Evolutionary conservation across 2,797 vertebrate species (phyloP).

Genomic region (Enteromius radiatus): DNA sequence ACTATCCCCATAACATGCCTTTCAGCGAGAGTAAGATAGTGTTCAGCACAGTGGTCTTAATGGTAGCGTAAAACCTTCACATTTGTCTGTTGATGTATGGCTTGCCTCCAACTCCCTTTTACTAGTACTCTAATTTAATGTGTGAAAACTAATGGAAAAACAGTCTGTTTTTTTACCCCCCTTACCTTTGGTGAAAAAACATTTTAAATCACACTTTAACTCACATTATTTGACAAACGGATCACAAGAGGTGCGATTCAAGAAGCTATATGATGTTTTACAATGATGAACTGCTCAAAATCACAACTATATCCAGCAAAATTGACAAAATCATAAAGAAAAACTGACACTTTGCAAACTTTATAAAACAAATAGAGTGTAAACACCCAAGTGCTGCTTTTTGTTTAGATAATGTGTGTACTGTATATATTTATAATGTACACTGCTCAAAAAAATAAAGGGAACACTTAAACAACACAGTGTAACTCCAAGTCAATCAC

Average conservation of each 20-base stretch:
- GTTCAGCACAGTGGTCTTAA: conserved; percentile 64
- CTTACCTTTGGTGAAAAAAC: conserved; percentile 1
- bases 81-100: conserved; percentile 58
- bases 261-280: not conserved
- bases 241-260: not conserved
- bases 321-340: too few relatives aligned
- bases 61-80: conserved; percentile 61
- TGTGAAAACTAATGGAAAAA: conserved; percentile 48
- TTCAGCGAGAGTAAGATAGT: conserved; percentile 65
- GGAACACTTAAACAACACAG: too few relatives aligned
- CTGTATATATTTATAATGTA: too few relatives aligned
- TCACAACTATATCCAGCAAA: not conserved
- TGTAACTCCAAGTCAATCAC: too few relatives aligned
- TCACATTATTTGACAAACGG: not conserved
- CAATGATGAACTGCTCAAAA: not conserved
- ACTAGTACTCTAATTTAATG: conserved; percentile 44
- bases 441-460: too few relatives aligned
- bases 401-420: too few relatives aligned
- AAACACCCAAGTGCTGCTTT: too few relatives aligned
- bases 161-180: not conserved
- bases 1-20: conserved; percentile 74
- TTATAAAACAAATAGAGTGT: too few relatives aligned
- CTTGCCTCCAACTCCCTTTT: conserved; percentile 45
- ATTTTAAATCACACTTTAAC: not conserved
- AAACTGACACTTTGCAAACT: too few relatives aligned